These are phyloP conservation scores for Paradisaea rubra DNA, from an alignment of 2,113 vertebrate genomes.

Conservation along the genomic window DNA sequence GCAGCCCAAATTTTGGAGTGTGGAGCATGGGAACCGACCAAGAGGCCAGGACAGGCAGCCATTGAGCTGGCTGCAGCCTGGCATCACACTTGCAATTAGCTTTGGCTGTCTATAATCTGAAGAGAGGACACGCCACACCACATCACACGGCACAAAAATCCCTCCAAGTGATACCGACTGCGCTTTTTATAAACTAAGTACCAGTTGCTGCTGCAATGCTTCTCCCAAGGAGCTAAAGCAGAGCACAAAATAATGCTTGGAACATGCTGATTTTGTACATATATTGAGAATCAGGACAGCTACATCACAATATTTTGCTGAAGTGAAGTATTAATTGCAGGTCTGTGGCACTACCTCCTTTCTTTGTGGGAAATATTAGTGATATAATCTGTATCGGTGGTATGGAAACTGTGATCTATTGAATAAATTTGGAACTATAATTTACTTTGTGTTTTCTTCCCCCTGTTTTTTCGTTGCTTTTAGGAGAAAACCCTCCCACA, in stretches of 20 bases:
- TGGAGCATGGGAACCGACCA: neutral
- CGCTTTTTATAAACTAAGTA: conserved; percentile 64
- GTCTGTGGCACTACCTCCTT: neutral
- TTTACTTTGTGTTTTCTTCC: neutral
- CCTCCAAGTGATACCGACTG: neutral
- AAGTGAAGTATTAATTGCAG: conserved; percentile 19
- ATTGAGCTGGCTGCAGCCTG: neutral
- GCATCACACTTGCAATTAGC: conserved; percentile 46
- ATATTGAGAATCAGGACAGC: neutral
- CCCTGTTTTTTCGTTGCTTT: neutral
- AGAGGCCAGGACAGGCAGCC: neutral
- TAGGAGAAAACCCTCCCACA: neutral
- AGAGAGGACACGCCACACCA: conserved; percentile 6
- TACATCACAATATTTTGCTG: conserved; percentile 21
- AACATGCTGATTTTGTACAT: neutral
- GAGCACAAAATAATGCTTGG: neutral
- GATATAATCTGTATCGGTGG: neutral
- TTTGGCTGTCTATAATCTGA: conserved; percentile 57
- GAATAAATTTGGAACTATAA: neutral
- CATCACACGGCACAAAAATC: conserved; percentile 55
- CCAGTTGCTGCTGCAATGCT: conserved; percentile 29
- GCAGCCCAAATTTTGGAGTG: neutral
- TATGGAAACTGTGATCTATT: neutral
- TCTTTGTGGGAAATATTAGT: neutral
- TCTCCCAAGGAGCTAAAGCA: conserved; percentile 25